Evolutionary conservation across 2,113 vertebrate species (phyloP).

Genomic region (Gorilla gorilla): DNA sequence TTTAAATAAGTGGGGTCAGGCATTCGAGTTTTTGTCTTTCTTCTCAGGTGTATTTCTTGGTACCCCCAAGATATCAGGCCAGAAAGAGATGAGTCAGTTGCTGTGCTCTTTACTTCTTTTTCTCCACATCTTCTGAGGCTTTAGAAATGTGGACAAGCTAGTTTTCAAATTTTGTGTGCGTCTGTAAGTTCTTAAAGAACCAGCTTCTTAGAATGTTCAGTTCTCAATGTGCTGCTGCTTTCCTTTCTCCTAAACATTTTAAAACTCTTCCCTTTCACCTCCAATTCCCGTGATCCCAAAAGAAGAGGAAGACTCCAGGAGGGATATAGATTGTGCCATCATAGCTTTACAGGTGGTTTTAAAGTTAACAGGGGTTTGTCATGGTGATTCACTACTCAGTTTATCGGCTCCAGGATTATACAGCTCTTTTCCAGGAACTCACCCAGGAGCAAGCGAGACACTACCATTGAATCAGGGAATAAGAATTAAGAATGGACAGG

Average conservation of each 20-base stretch:
- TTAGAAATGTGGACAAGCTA: background rate
- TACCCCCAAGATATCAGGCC: constrained; percentile 40
- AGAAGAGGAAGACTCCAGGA: background rate
- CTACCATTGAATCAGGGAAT: background rate
- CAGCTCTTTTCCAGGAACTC: background rate
- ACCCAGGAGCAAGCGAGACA: background rate
- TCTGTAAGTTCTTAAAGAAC: constrained; percentile 5
- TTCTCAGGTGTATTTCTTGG: constrained; percentile 74
- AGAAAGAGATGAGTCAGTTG: background rate
- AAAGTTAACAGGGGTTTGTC: background rate
- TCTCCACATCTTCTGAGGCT: background rate
- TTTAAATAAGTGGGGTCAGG: constrained; percentile 16
- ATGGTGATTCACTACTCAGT: background rate
- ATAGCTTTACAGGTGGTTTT: background rate
- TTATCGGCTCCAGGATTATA: background rate
- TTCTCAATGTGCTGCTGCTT: background rate
- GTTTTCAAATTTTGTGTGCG: background rate
- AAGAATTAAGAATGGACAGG: background rate
- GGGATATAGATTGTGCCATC: background rate
- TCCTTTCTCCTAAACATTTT: background rate
- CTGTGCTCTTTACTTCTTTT: background rate
- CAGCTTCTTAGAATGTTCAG: background rate
- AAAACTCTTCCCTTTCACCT: background rate
- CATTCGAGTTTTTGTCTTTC: constrained; percentile 21
- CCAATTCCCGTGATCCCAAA: background rate